These are phyloP conservation scores for Salvelinus namaycush DNA, from an alignment of 2,113 vertebrate species.

Conservation along the genomic window DNA sequence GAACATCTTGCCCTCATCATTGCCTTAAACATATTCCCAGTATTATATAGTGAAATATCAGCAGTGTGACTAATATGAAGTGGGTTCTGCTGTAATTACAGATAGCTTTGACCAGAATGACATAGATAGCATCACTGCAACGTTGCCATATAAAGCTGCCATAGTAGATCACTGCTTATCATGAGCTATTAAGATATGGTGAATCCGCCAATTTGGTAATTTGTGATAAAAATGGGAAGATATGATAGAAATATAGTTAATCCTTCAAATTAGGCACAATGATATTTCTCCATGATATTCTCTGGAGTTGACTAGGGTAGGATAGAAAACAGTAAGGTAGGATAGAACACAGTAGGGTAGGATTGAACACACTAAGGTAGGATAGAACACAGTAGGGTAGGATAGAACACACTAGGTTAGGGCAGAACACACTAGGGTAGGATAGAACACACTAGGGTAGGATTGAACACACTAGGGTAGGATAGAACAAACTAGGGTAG, in stretches of 20 bases:
- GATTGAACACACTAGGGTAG: too few relatives aligned
- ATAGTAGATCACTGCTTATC: conserved; percentile 35
- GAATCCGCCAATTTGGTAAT: conserved; percentile 1
- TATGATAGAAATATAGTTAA: conserved; percentile 20
- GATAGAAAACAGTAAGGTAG: too few relatives aligned
- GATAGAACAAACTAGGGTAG: too few relatives aligned
- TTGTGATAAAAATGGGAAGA: conserved; percentile 2
- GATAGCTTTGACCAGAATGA: conserved; percentile 3
- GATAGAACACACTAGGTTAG: too few relatives aligned
- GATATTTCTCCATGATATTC: background rate
- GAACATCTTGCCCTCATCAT: background rate
- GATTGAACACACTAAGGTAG: too few relatives aligned
- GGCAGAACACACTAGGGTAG: too few relatives aligned
- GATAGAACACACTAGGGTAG: too few relatives aligned
- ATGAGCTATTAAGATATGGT: conserved; percentile 22
- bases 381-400: too few relatives aligned
- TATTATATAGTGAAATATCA: conserved; percentile 1
- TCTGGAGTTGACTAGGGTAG: background rate
- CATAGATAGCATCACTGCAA: conserved; percentile 14
- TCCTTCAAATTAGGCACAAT: conserved; percentile 10
- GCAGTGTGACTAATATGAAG: conserved; percentile 11
- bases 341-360: too few relatives aligned
- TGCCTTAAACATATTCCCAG: conserved; percentile 5
- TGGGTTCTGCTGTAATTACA: conserved; percentile 6
- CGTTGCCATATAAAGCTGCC: background rate